Conservation (phyloP, 2,113 vertebrate genomes). For the Syrrhaptes paradoxus region DNA sequence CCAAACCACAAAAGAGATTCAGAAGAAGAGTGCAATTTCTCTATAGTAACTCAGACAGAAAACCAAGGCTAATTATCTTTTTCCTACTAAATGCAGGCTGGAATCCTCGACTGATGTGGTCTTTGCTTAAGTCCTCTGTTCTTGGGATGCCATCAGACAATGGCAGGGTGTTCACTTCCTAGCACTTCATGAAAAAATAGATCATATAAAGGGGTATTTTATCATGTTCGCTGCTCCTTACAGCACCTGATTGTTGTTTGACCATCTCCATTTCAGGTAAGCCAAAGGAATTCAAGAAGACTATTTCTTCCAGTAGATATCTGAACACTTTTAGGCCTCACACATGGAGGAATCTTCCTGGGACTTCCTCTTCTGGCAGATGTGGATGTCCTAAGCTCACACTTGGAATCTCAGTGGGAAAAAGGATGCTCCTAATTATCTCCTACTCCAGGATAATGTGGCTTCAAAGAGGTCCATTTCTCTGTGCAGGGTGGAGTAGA, state of each 20-base stretch:
- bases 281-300: not conserved
- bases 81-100: not conserved
- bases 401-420: not conserved
- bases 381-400: not conserved
- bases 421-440: not conserved
- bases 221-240: not conserved
- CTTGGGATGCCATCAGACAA: not conserved
- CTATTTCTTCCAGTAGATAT: not conserved
- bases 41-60: not conserved
- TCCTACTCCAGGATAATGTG: not conserved
- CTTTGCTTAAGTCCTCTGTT: not conserved
- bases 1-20: slow-evolving; percentile 11
- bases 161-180: not conserved
- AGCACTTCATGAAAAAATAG: not conserved
- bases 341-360: not conserved
- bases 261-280: not conserved
- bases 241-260: not conserved
- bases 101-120: not conserved
- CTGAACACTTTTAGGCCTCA: not conserved
- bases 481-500: not conserved
- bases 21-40: slow-evolving; percentile 6
- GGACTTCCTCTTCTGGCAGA: not conserved
- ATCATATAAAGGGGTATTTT: not conserved
- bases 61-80: not conserved
- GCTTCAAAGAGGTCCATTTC: not conserved